Evolutionary conservation across 2,888 invertebrate genomes (phyloP).

Genomic region (Steinernema hermaphroditum): DNA sequence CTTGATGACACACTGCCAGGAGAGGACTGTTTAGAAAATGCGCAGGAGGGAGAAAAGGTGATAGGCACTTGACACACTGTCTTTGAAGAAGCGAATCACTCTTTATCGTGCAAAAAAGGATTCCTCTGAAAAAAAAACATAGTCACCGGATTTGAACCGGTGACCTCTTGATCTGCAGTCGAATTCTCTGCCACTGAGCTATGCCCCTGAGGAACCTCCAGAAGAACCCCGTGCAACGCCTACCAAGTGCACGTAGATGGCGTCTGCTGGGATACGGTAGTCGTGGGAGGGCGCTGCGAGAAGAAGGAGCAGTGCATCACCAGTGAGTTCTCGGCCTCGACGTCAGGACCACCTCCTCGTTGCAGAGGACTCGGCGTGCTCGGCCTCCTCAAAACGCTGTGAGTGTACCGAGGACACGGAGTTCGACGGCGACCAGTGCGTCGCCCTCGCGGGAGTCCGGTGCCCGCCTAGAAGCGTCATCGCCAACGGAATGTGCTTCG

Average conservation of each 20-base stretch:
- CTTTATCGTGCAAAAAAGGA: too few species aligned
- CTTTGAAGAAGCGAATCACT: too few species aligned
- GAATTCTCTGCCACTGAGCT: conserved; percentile 55
- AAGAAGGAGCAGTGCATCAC: background rate
- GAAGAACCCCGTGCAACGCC: too few species aligned
- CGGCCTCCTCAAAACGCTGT: background rate
- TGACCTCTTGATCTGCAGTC: too few species aligned
- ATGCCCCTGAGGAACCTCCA: conserved; percentile 33
- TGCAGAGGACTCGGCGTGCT: background rate
- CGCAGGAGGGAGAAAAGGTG: too few species aligned
- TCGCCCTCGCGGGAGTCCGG: background rate
- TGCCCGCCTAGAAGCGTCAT: background rate
- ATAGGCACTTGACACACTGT: too few species aligned
- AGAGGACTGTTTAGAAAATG: too few species aligned
- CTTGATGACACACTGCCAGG: too few species aligned
- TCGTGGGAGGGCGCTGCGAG: background rate
- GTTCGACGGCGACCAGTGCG: background rate
- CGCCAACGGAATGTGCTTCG: conserved; percentile 10
- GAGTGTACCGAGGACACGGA: background rate
- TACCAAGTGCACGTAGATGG: too few species aligned
- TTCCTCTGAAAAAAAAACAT: conserved; percentile 42
- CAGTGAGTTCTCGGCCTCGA: background rate
- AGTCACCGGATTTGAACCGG: too few species aligned
- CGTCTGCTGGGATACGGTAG: background rate
- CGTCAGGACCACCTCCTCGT: background rate